These are phyloP conservation scores for Pipistrellus kuhlii DNA, from an alignment of 2,797 vertebrate genomes.

Conservation along the genomic window DNA sequence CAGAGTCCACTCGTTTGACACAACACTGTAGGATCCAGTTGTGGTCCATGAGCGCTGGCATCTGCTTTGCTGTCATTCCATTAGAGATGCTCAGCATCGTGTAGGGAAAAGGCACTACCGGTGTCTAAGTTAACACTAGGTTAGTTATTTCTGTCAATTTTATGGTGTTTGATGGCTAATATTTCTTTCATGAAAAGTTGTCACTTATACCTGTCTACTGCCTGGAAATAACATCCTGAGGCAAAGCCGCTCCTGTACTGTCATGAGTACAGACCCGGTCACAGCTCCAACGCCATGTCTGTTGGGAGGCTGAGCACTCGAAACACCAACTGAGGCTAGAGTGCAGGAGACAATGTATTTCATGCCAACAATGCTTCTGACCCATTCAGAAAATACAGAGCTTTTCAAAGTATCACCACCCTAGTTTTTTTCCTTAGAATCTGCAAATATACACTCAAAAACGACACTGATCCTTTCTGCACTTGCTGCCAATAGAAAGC, in stretches of 20 bases:
- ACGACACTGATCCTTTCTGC: not conserved
- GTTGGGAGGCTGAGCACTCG: not conserved
- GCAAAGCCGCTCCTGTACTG: not conserved
- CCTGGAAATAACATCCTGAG: not conserved
- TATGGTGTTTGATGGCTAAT: not conserved
- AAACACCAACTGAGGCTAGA: not conserved
- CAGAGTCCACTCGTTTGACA: slow-evolving; percentile 51
- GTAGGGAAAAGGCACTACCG: not conserved
- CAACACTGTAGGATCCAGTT: slow-evolving; percentile 62
- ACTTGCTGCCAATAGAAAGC: not conserved
- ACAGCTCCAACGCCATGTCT: not conserved
- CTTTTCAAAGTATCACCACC: not conserved
- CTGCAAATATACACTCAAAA: not conserved
- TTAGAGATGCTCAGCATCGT: slow-evolving; percentile 43
- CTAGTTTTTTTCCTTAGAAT: not conserved
- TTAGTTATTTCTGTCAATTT: not conserved
- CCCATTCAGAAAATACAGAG: not conserved
- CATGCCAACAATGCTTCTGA: not conserved
- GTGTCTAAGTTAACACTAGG: not conserved
- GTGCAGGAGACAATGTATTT: rapidly evolving
- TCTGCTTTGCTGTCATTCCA: slow-evolving; percentile 60
- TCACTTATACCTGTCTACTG: not conserved
- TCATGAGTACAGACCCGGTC: not conserved
- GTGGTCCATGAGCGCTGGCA: slow-evolving; percentile 49
- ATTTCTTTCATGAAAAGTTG: not conserved